Percentiles rank a stretch among this genome's conserved stretches.
Conservation (phyloP, 2,888 invertebrate genomes). For the Mythimna pallens region DNA sequence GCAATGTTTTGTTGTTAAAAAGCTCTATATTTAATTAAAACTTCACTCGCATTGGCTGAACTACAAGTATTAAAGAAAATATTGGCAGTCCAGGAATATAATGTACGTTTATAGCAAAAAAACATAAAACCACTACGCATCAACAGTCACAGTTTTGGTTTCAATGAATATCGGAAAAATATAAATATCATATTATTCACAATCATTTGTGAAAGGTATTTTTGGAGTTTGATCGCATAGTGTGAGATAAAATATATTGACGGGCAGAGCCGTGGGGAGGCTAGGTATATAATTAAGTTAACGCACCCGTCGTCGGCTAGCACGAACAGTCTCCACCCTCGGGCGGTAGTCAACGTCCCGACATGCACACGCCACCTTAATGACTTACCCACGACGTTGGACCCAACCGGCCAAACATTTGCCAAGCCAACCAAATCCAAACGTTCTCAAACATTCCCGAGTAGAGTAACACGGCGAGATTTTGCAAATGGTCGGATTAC, state of each 20-base stretch:
- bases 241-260: constrained; percentile 59
- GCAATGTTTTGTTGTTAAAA: not conserved
- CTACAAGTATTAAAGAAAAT: constrained; percentile 8
- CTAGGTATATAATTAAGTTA: constrained; percentile 79
- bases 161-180: constrained; percentile 2
- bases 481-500: constrained; percentile 80
- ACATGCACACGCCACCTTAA: constrained; percentile 85
- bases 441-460: constrained; percentile 58
- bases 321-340: constrained; percentile 74
- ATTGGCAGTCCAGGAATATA: constrained; percentile 4
- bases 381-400: constrained; percentile 78
- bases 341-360: constrained; percentile 73
- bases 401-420: constrained; percentile 69
- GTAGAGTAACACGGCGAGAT: constrained; percentile 61
- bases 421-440: constrained; percentile 72
- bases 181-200: constrained; percentile 5
- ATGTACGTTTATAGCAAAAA: not conserved
- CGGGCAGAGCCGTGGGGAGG: constrained; percentile 60
- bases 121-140: constrained; percentile 9
- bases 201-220: constrained; percentile 27
- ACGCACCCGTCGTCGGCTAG: constrained; percentile 76
- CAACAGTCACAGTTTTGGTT: not conserved
- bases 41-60: constrained; percentile 6
- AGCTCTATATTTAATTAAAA: constrained; percentile 17
- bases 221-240: constrained; percentile 50